Evolutionary conservation across 1,140 invertebrate species (phyloP), one percentile per base, ranked within the genome.

Genomic region (Sitodiplosis mosellana): DNA sequence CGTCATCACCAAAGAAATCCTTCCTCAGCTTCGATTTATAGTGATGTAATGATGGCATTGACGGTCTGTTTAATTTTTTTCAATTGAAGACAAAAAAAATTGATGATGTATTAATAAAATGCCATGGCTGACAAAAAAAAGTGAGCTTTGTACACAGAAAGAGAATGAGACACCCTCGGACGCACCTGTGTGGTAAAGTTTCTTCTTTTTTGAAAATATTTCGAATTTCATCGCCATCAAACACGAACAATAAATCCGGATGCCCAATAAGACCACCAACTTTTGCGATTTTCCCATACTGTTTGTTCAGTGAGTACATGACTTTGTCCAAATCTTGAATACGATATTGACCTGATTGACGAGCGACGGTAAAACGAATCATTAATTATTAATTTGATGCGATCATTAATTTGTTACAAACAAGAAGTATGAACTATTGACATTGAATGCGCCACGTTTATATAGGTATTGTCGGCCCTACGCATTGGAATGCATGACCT

Each of bases 191-290:
- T 0, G 84, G 84, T 71, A 86, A 75, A 1, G 67, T 59, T 54
- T 86, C 83, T 61, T 87, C 83, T 21, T 73, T 70, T 49, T 80
- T 69, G 55, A 84, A 83, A 45, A 87, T 75, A 49, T 73, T 75
- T 46, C 82, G 75, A 11, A 83, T 83, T 55, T 83, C 80, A 48
- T 83, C 74, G 0, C 80, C 79, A 57, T 80, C 75, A 62, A 82
- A 83, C 10, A 86, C 70, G 55, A 86, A 86, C 19, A 87, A 71
- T 57, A 87, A 69, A 64, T 86, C 81, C 1, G 82, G 81, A 59
- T 83, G 76, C 2, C 81, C 81, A 45, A 85, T 72, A 1, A 87
- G 60, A 17, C 78, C 79, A 5, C 75, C 74, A 41, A 86, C 74
- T 64, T 79, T 82, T 5, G 81, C 83, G 15, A 83, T 77, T 48